Evolutionary conservation across 2,888 invertebrate genomes (phyloP).

Genomic region (Lithophane ornitopus): DNA sequence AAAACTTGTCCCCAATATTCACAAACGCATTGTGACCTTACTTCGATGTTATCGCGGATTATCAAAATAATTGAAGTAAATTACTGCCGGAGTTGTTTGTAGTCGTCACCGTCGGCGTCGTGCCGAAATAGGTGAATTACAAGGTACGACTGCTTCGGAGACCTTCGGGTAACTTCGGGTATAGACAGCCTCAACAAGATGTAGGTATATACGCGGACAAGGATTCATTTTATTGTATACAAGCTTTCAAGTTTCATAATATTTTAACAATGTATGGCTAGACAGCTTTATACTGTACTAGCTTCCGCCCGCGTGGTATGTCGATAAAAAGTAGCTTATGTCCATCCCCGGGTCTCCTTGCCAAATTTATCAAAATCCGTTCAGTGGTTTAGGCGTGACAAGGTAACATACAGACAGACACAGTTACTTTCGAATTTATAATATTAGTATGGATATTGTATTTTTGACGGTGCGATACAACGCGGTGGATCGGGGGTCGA

Average conservation of each 20-base stretch:
- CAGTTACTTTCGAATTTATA: no score
- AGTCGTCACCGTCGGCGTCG: conserved; percentile 21
- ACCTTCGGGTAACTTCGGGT: conserved; percentile 19
- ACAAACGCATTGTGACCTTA: conserved; percentile 26
- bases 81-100: conserved; percentile 64
- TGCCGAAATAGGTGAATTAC: conserved; percentile 60
- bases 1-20: conserved; percentile 18
- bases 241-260: not conserved
- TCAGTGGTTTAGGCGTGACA: no score
- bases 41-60: conserved; percentile 62
- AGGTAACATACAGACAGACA: no score
- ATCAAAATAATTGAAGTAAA: conserved; percentile 74
- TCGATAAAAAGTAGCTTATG: no score
- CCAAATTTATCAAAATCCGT: no score
- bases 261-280: not conserved
- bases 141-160: conserved; percentile 15
- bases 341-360: no score
- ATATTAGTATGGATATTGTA: no score
- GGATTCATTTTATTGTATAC: not conserved
- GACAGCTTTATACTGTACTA: not conserved
- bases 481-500: no score
- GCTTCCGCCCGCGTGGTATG: no score
- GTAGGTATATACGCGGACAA: no score
- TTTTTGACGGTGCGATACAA: no score
- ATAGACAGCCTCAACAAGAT: not conserved